phyloP scores from a whole-genome alignment of 2,113 vertebrate species.

The Microtus oregoni region DNA sequence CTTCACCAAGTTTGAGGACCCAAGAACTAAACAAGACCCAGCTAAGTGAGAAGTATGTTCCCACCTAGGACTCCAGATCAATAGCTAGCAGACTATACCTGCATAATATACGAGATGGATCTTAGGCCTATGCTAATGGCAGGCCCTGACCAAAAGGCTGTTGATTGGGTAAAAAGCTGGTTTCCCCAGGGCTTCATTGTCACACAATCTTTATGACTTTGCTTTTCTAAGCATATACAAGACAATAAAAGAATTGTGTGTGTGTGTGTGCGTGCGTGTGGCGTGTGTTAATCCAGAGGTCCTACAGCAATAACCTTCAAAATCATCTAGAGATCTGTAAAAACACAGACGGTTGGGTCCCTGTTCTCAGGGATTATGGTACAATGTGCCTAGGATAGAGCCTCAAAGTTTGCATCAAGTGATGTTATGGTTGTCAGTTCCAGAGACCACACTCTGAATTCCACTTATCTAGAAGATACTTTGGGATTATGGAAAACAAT shows the following conservation, averaged over 20 bases:
- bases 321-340: neutral
- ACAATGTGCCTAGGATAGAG: neutral
- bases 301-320: neutral
- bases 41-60: neutral
- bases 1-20: neutral
- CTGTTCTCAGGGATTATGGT: neutral
- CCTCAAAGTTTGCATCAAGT: neutral
- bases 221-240: neutral
- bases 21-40: slow-evolving; percentile 6
- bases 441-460: slow-evolving; percentile 36
- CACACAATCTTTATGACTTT: slow-evolving; percentile 1
- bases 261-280: neutral
- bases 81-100: neutral
- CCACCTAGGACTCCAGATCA: neutral
- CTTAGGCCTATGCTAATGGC: slow-evolving; percentile 1
- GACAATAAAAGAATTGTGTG: neutral
- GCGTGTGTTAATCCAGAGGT: neutral
- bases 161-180: neutral
- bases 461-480: neutral
- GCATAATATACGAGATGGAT: neutral
- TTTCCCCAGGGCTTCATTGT: slow-evolving; percentile 25
- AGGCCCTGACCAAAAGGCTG: neutral
- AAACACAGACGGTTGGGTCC: neutral
- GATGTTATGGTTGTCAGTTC: neutral
- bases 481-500: slow-evolving; percentile 39